A percentile compares a stretch with the other conserved stretches of the same genome.
These are phyloP conservation scores for Aeoliscus strigatus DNA, from an alignment of 2,797 vertebrate species.

Conservation along the genomic window DNA sequence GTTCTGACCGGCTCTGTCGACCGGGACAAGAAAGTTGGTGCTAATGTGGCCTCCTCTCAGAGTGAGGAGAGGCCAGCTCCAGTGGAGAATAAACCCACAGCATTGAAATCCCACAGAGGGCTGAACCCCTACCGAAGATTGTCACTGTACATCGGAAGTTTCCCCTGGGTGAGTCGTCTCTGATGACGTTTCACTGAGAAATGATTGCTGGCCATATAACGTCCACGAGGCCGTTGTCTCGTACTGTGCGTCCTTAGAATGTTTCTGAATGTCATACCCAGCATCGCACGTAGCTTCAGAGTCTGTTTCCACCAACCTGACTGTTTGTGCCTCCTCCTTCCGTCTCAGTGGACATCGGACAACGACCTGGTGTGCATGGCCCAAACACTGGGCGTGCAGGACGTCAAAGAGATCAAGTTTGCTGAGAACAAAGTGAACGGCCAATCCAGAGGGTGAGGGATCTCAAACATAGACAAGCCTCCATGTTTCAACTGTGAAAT, in stretches of 20 bases:
- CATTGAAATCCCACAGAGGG: slow-evolving; percentile 73
- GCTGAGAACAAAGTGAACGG: slow-evolving; percentile 91
- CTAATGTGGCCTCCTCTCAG: slow-evolving; percentile 29
- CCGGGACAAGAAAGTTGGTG: slow-evolving; percentile 58
- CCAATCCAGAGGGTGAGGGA: slow-evolving; percentile 90
- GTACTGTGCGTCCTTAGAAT: neutral
- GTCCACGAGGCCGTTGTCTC: too few relatives aligned
- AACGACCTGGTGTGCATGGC: slow-evolving; percentile 82
- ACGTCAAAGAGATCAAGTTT: slow-evolving; percentile 87
- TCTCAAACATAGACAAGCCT: neutral
- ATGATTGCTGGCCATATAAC: too few relatives aligned
- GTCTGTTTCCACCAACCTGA: slow-evolving; percentile 1
- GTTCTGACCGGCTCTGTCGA: slow-evolving; percentile 82
- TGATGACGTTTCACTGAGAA: too few relatives aligned
- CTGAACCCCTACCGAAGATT: slow-evolving; percentile 66
- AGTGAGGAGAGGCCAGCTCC: slow-evolving; percentile 57
- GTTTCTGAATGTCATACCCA: too few relatives aligned
- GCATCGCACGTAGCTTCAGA: too few relatives aligned
- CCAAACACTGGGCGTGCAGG: slow-evolving; percentile 82
- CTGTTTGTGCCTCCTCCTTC: neutral
- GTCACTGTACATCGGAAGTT: slow-evolving; percentile 87
- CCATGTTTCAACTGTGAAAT: neutral
- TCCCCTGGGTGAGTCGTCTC: slow-evolving; percentile 85
- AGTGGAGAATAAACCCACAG: slow-evolving; percentile 65
- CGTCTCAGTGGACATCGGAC: slow-evolving; percentile 88